phyloP scores from a whole-genome alignment of 92 coral and sea anemone genomes.

The Desmophyllum pertusum region DNA sequence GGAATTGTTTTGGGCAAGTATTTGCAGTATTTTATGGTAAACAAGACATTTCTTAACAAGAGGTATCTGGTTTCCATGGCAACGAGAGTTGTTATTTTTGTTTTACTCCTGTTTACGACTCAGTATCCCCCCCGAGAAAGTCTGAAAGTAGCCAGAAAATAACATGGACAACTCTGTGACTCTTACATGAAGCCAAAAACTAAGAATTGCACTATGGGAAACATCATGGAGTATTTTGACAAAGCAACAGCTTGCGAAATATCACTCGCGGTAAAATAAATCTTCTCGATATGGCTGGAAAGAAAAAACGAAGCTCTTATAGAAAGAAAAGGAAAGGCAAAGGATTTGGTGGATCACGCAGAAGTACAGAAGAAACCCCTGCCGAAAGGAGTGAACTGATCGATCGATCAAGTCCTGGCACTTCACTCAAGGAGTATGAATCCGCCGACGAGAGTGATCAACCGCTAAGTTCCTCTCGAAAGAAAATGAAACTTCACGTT shows the following conservation, averaged over 20 bases:
- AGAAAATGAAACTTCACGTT: conserved; percentile 39
- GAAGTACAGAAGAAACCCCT: conserved; percentile 22
- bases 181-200: conserved; percentile 22
- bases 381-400: conserved; percentile 31
- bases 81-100: conserved; percentile 33
- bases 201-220: conserved; percentile 37
- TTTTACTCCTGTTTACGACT: conserved; percentile 29
- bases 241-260: no score
- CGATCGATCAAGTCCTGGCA: conserved; percentile 39
- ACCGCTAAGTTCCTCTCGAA: conserved; percentile 48
- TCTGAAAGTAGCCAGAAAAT: no score
- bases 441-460: conserved; percentile 34
- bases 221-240: no score
- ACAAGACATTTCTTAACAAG: conserved; percentile 23
- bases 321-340: conserved; percentile 30
- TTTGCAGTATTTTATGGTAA: conserved; percentile 18
- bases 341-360: conserved; percentile 44
- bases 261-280: no score
- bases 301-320: conserved; percentile 38
- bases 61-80: conserved; percentile 44
- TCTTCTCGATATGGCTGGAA: conserved; percentile 51
- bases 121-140: conserved; percentile 1
- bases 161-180: conserved; percentile 34
- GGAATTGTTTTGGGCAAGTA: conserved; percentile 14
- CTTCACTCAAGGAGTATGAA: conserved; percentile 29